Percentiles rank a stretch among this genome's conserved stretches.
Evolutionary conservation across 2,113 vertebrate genomes (phyloP).

Genomic region (Xenotilapia leptura): DNA sequence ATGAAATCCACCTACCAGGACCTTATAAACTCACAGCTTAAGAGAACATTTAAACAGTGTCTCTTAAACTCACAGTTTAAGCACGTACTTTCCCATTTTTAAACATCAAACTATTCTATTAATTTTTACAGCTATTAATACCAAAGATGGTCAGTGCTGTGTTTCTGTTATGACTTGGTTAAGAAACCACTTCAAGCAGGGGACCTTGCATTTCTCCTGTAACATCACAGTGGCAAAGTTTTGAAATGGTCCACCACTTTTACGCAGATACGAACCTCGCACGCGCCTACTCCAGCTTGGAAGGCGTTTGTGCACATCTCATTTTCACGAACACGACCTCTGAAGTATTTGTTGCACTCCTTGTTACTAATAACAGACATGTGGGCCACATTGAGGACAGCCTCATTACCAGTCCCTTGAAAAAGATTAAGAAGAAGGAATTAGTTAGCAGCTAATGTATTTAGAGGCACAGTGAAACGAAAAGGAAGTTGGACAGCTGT

Average conservation of each 20-base stretch:
- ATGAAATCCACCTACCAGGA: neutral
- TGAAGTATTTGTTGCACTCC: constrained; percentile 79
- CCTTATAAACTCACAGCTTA: neutral
- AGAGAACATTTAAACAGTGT: neutral
- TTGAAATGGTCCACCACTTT: neutral
- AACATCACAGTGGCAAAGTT: neutral
- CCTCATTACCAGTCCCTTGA: constrained; percentile 76
- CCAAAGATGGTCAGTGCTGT: neutral
- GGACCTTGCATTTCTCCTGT: neutral
- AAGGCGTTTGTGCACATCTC: constrained; percentile 88
- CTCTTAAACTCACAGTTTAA: neutral
- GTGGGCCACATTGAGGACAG: constrained; percentile 80
- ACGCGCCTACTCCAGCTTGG: constrained; percentile 78
- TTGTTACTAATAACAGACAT: constrained; percentile 80
- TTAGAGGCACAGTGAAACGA: neutral
- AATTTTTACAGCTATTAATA: neutral
- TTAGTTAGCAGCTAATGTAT: neutral
- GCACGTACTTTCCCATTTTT: neutral
- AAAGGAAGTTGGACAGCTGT: constrained; percentile 26
- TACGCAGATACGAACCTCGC: constrained; percentile 75
- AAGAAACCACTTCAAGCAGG: neutral
- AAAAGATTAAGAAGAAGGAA: neutral
- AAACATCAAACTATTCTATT: neutral
- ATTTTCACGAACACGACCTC: constrained; percentile 78
- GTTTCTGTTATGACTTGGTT: neutral